Evolutionary conservation across 2,113 vertebrate species (phyloP), one percentile per base, ranked within the genome.

Genomic region (Hypanus sabinus): DNA sequence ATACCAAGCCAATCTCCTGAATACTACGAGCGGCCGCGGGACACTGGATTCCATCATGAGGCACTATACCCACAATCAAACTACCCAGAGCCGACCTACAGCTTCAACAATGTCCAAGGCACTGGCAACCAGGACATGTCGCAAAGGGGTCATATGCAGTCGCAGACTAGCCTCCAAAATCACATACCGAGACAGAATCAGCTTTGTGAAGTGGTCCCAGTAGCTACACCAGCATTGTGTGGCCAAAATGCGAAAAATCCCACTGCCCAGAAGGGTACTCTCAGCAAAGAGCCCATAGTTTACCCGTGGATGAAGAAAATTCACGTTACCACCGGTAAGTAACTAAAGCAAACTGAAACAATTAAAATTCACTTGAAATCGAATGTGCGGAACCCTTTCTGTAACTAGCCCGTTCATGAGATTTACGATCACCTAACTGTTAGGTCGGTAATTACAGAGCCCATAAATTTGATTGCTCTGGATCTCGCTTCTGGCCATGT

Each of bases 271-370:
- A 98, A 99, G 96, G 98, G 96, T 94, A 88, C 94, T 88, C 76
- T 68, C 80, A 83, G 87, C 73, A 98, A 98, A 95, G 98, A 99
- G 96, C 99, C 98, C 94, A 98, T 99, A 96, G 98, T 99, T 94
- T 99, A 99, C 95, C 99, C 99, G 75, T 99, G 99, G 98, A 99
- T 99, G 99, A 99, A 99, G 97, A 99, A 99, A 97, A 98, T 99
- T 96, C 98, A 99, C 96, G 97, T 98, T 97, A 98, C 95, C 97
- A 98, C 96, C 96, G 97, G 98, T 99, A 98, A 97, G 98, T 98
- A 96, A 94, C 94, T 95, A 95, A 95, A 95, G 95, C 95, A 6
- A 55, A 93, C 91, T 93, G 91, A 93, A 93, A 73, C 91, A 93
- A 93, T 93, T 93, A 71, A 93, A 93, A 93, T 73, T 93, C 77